Evolutionary conservation across 2,888 invertebrate species (phyloP).

Genomic region (Acrobeloides nanus): DNA sequence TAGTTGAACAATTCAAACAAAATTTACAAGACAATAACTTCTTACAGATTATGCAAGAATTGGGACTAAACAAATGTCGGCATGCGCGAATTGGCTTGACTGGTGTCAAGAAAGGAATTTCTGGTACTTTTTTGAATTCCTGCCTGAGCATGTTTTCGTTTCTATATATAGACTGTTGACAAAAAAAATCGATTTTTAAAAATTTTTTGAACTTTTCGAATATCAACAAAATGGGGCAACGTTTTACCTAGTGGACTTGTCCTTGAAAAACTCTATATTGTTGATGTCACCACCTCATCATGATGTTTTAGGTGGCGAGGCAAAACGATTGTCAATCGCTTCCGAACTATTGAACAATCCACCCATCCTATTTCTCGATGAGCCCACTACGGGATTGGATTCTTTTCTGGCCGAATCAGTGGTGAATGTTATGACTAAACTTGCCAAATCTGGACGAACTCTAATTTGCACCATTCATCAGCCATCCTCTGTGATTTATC

Average conservation of each 20-base stretch:
- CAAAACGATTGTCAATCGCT: conserved; percentile 68
- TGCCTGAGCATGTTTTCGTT: too few relatives aligned
- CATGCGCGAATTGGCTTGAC: conserved; percentile 81
- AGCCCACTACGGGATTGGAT: conserved; percentile 90
- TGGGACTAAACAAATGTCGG: conserved; percentile 79
- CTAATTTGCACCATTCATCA: conserved; percentile 54
- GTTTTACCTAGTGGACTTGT: too few relatives aligned
- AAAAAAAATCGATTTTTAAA: too few relatives aligned
- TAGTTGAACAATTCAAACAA: conserved; percentile 21
- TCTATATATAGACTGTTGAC: too few relatives aligned
- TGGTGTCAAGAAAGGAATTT: conserved; percentile 63
- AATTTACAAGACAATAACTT: neutral
- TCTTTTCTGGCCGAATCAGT: conserved; percentile 87
- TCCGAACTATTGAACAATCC: conserved; percentile 82
- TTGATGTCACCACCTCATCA: too few relatives aligned
- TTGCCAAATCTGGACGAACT: conserved; percentile 43
- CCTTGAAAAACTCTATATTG: too few relatives aligned
- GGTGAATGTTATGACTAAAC: conserved; percentile 63
- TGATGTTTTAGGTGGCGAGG: conserved; percentile 74
- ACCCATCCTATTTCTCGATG: conserved; percentile 87
- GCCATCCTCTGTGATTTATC: conserved; percentile 48
- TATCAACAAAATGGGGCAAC: too few relatives aligned
- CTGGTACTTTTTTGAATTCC: conserved; percentile 28
- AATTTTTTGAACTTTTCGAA: too few relatives aligned
- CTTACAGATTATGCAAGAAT: conserved; percentile 68